Evolutionary conservation across 2,113 vertebrate genomes (phyloP).

Genomic region (Podarcis cretensis): DNA sequence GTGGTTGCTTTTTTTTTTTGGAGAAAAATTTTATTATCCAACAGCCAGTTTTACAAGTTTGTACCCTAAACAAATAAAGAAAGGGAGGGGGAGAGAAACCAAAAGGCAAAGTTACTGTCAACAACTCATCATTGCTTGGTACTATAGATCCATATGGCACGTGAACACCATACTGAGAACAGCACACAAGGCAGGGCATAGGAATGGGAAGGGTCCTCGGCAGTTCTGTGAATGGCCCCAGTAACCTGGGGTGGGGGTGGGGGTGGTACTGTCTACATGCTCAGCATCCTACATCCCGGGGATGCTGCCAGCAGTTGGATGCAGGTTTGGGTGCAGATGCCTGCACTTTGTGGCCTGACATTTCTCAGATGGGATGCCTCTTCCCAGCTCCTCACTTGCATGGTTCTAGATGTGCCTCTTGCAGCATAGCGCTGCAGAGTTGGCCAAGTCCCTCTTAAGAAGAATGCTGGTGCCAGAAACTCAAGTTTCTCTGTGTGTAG

Average conservation of each 20-base stretch:
- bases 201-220: not conserved
- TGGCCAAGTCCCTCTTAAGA: not conserved
- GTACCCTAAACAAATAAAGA: constrained; percentile 30
- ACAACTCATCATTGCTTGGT: constrained; percentile 42
- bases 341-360: not conserved
- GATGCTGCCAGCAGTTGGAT: not conserved
- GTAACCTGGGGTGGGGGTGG: not conserved
- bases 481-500: not conserved
- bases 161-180: constrained; percentile 36
- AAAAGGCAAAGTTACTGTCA: constrained; percentile 25
- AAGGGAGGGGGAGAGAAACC: constrained; percentile 29
- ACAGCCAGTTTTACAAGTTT: constrained; percentile 64
- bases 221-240: not conserved
- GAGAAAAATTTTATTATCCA: constrained; percentile 74
- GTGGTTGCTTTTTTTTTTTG: constrained; percentile 37
- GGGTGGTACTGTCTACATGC: not conserved
- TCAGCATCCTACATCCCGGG: not conserved
- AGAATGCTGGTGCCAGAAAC: not conserved
- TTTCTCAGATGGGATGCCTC: not conserved
- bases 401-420: not conserved
- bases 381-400: not conserved
- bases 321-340: not conserved
- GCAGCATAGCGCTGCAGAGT: not conserved
- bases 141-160: constrained; percentile 41
- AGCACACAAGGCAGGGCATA: constrained; percentile 20